Conservation (phyloP, 2,113 vertebrate species). For the Caloenas nicobarica region DNA sequence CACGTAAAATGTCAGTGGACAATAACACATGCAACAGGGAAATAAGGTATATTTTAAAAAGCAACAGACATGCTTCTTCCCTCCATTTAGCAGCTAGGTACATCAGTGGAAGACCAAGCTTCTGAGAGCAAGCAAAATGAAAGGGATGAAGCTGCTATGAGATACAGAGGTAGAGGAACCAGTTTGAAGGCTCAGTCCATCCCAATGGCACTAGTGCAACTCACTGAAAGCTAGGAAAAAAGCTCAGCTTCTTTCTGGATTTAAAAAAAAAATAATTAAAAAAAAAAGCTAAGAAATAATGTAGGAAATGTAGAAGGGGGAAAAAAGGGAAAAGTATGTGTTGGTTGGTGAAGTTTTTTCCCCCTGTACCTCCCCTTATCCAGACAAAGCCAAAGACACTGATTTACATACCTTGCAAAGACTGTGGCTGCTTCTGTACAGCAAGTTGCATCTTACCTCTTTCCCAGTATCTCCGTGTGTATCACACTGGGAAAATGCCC, state of each 20-base stretch:
- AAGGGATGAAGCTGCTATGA: neutral
- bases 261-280: neutral
- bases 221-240: neutral
- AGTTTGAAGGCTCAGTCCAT: neutral
- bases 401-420: neutral
- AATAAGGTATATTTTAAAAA: neutral
- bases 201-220: neutral
- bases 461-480: neutral
- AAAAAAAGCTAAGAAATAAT: neutral
- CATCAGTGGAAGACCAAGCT: neutral
- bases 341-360: neutral
- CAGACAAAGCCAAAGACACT: neutral
- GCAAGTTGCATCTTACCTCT: neutral
- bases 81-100: neutral
- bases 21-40: neutral
- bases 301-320: neutral
- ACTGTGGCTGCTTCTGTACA: neutral
- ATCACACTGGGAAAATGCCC: neutral
- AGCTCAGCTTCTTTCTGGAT: neutral
- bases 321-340: neutral
- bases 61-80: neutral
- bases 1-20: neutral
- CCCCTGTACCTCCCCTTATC: neutral
- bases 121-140: neutral
- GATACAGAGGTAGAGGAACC: neutral